Evolutionary conservation across 2,888 invertebrate species (phyloP).

Genomic region (Sesia apiformis): DNA sequence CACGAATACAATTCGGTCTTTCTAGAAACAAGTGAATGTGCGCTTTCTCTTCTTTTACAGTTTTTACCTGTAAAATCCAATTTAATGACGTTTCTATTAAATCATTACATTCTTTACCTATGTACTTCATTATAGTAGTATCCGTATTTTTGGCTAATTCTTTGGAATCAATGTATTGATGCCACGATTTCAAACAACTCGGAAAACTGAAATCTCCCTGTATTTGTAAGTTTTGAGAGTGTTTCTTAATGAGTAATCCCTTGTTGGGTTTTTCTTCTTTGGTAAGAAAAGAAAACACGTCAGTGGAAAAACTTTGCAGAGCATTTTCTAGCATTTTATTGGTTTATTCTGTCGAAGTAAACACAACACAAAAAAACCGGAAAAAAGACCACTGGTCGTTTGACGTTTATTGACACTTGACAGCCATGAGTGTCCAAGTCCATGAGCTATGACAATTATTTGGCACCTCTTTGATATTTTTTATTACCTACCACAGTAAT

Average conservation of each 20-base stretch:
- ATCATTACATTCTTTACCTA: slow-evolving; percentile 35
- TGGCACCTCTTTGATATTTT: too few relatives aligned
- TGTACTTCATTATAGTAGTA: slow-evolving; percentile 28
- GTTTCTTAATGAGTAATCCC: slow-evolving; percentile 67
- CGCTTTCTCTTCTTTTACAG: slow-evolving; percentile 45
- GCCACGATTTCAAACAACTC: slow-evolving; percentile 73
- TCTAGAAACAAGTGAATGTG: slow-evolving; percentile 71
- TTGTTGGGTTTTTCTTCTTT: slow-evolving; percentile 13
- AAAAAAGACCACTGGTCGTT: too few relatives aligned
- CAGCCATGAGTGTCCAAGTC: too few relatives aligned
- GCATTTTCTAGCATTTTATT: slow-evolving; percentile 32
- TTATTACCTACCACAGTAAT: too few relatives aligned
- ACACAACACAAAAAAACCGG: too few relatives aligned
- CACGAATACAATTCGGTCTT: slow-evolving; percentile 35
- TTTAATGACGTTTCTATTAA: slow-evolving; percentile 50
- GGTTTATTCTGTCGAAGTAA: too few relatives aligned
- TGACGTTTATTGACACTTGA: too few relatives aligned
- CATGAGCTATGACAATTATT: too few relatives aligned
- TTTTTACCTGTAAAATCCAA: slow-evolving; percentile 63
- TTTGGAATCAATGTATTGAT: slow-evolving; percentile 19
- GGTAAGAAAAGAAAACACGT: slow-evolving; percentile 31
- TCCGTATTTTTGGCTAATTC: slow-evolving; percentile 12
- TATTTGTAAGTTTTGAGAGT: slow-evolving; percentile 68
- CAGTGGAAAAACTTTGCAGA: slow-evolving; percentile 25
- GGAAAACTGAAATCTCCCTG: slow-evolving; percentile 81